Evolutionary conservation across 1,140 invertebrate species (phyloP), one percentile per base, ranked within the genome.

Genomic region (Zaprionus kolodkinae): DNA sequence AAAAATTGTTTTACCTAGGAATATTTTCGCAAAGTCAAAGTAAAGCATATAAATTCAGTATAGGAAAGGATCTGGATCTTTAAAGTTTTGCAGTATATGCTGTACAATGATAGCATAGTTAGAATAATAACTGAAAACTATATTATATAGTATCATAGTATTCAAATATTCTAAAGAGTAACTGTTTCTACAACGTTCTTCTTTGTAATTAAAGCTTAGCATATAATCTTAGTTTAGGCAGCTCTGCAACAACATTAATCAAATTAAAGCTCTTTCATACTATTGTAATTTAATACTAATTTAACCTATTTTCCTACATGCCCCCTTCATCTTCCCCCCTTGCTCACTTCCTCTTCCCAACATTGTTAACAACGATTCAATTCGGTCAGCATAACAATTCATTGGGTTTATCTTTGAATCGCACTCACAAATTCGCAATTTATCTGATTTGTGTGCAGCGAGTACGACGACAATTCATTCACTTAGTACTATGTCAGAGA

Each of bases 361-460:
- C 21, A 61, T 62, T 70, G 67, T 62, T 70, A 36, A 38, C 25
- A 57, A 62, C 57, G 21, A 40, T 66, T 63, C 59, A 74, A 52
- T 63, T 70, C 72, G 66, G 43, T 74, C 72, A 70, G 9, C 12
- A 27, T 54, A 63, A 48, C 59, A 60, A 74, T 74, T 74, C 72
- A 74, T 57, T 52, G 72, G 11, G 40, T 56, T 74, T 50, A 70
- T 74, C 66, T 70, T 33, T 74, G 66, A 35, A 74, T 74, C 59
- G 48, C 45, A 70, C 66, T 74, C 66, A 56, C 66, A 74, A 62
- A 40, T 70, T 74, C 66, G 62, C 66, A 74, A 62, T 40, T 70
- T 62, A 62, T 74, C 72, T 63, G 72, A 74, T 74, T 67, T 50
- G 66, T 70, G 59, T 17, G 52, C 66, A 74, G 57, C 57, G 65